Conservation (phyloP, 2,113 vertebrate genomes). For the Ictalurus punctatus region DNA sequence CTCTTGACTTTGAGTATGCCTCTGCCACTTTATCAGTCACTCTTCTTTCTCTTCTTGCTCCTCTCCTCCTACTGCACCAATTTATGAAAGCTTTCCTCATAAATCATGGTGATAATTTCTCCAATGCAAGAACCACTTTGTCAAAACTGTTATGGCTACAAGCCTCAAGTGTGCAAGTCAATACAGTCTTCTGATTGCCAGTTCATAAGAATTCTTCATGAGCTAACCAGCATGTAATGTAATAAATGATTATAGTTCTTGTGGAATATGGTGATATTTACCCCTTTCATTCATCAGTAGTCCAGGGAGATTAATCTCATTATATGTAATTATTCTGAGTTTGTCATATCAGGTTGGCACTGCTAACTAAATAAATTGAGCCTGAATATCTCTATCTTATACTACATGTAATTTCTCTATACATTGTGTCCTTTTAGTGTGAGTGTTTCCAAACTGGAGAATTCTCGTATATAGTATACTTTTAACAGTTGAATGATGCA, state of each 20-base stretch:
- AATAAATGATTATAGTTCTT: background rate
- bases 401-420: background rate
- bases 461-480: background rate
- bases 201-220: background rate
- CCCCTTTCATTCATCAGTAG: background rate
- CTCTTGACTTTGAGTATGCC: constrained; percentile 16
- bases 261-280: background rate
- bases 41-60: background rate
- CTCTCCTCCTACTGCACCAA: background rate
- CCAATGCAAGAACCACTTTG: background rate
- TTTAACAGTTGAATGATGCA: background rate
- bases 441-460: background rate
- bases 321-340: background rate
- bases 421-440: background rate
- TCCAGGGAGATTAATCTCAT: background rate
- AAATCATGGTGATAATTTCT: constrained; percentile 16
- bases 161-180: background rate
- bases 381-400: background rate
- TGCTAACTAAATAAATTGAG: background rate
- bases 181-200: background rate
- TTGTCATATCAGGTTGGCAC: background rate
- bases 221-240: background rate
- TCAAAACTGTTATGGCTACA: background rate
- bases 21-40: background rate
- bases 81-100: background rate